A percentile compares a stretch with the other conserved stretches of the same genome.
Evolutionary conservation across 2,888 invertebrate genomes (phyloP).

Genomic region (Pinctada fucata): DNA sequence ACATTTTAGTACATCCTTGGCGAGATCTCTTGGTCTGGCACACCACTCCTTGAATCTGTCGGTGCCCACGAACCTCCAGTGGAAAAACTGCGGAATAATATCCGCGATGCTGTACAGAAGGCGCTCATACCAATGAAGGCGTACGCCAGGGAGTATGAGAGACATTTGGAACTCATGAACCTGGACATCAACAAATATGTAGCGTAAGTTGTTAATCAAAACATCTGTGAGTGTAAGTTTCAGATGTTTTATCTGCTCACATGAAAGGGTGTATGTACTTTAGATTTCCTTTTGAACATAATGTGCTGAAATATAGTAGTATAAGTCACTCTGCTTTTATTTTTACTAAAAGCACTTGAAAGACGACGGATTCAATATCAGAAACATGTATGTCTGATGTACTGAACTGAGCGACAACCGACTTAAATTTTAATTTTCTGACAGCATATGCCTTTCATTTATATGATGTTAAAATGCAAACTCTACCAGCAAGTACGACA

Average conservation of each 20-base stretch:
- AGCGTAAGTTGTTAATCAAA: conserved; percentile 80
- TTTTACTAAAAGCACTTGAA: no score
- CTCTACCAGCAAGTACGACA: no score
- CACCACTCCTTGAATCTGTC: conserved; percentile 86
- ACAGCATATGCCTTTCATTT: no score
- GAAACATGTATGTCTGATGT: no score
- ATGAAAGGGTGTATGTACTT: background rate
- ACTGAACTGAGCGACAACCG: no score
- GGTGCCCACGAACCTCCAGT: conserved; percentile 82
- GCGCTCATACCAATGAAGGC: conserved; percentile 85
- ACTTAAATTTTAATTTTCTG: no score
- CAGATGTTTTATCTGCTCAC: no score
- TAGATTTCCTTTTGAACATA: background rate
- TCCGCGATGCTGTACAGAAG: conserved; percentile 82
- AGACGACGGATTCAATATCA: no score
- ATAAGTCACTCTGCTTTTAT: no score
- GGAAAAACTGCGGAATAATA: conserved; percentile 80
- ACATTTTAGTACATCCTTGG: conserved; percentile 82
- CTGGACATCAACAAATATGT: conserved; percentile 84
- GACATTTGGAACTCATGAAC: conserved; percentile 82
- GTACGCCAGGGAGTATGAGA: conserved; percentile 84
- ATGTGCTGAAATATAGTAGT: no score
- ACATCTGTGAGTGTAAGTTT: no score
- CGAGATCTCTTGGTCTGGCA: conserved; percentile 85
- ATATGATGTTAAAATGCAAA: no score